Base-by-base conservation (phyloP, 1,140 invertebrate species). In the Varroa destructor region DNA sequence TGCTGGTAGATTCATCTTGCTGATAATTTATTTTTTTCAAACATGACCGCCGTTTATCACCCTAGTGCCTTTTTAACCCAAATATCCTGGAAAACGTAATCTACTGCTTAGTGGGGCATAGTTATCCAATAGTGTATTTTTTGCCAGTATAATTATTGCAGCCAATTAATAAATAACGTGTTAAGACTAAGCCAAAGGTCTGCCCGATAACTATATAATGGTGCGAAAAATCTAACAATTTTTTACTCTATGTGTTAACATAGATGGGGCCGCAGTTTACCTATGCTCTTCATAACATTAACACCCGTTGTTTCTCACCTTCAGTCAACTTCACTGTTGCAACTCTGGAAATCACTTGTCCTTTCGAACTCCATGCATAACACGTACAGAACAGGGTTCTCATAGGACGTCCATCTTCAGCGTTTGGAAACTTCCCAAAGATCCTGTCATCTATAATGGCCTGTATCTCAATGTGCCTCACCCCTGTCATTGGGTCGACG, bases 401-500 rank as follows among this genome's bases (percentile, higher is more conserved):
- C 3, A 40, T 3, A 4, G 61, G 61, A 12, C 40, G 14, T n/a
- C 40, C 46, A 25, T 37, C 61, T 40, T 67, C 46, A 14, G 40
- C 61, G 37, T 12, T n/a, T 8, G 61, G 10, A 37, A 67, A 67
- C 36, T 40, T 40, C 40, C 36, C 36, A 37, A 67, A 67, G 46
- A 67, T 37, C 61, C 40, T 40, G 40, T 40, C 40, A 67, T 67
- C 61, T 10, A 67, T 67, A 10, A 14, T 67, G 37, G 46, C 61
- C 2, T 67, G 40, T 12, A 67, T 40, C 10, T 67, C 61, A 46
- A 67, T 67, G 61, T 67, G 61, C 40, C 61, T 67, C 10, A 67
- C 46, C 10, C 61, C 61, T 12, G 61, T 67, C 61, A 67, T 67
- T 46, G 61, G 61, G 37, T 67, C 61, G 1, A 67, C 61, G n/a